Evolutionary conservation across 2,113 vertebrate species (phyloP).

Genomic region (Odontophorus gujanensis): DNA sequence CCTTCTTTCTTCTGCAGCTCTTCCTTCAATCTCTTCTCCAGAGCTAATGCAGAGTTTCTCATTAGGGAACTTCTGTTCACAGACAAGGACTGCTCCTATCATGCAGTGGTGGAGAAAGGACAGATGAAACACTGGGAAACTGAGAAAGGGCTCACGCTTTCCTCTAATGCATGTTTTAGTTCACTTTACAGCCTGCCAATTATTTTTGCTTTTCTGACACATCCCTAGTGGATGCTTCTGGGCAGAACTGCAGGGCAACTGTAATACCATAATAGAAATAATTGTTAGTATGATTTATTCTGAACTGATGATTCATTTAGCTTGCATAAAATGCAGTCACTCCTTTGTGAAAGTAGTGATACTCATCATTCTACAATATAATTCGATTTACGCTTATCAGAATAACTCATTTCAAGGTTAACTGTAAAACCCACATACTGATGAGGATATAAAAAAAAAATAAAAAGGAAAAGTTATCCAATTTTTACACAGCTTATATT

Average conservation of each 20-base stretch:
- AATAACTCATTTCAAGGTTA: background rate
- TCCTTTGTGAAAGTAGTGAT: slow-evolving; percentile 20
- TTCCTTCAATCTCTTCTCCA: rapidly evolving
- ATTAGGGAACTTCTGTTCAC: background rate
- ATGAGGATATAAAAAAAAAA: background rate
- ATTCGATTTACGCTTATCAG: background rate
- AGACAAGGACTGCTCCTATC: rapidly evolving
- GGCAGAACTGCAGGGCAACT: background rate
- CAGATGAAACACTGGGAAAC: background rate
- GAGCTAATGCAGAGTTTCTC: background rate
- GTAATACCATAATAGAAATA: background rate
- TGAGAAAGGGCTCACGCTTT: background rate
- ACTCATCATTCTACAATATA: background rate
- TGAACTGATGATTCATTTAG: background rate
- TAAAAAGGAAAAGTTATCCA: background rate
- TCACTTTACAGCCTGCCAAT: background rate
- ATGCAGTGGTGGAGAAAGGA: background rate
- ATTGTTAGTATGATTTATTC: background rate
- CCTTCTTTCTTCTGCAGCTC: background rate
- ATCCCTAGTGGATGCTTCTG: rapidly evolving
- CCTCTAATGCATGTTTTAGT: background rate
- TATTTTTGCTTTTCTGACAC: background rate
- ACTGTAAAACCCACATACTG: background rate
- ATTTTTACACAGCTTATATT: background rate
- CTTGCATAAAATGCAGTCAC: background rate